phyloP scores from a whole-genome alignment of 2,888 invertebrate genomes.

The Eucriotettix oculatus region DNA sequence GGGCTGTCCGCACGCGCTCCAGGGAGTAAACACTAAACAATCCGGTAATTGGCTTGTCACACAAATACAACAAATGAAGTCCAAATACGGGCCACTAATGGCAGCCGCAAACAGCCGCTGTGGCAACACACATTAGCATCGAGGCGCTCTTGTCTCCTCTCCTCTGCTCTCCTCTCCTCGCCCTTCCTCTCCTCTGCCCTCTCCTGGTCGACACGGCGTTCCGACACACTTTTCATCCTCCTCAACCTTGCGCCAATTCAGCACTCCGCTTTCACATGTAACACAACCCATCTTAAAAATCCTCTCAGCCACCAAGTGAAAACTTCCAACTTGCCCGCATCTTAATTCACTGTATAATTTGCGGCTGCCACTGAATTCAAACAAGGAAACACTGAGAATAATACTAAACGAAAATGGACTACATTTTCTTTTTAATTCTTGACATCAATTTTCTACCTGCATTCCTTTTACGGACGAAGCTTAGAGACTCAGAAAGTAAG shows the following conservation, averaged over 20 bases:
- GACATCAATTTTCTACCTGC: too few species aligned
- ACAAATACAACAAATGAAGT: constrained; percentile 6
- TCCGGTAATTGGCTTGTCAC: constrained; percentile 2
- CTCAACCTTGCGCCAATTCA: background rate
- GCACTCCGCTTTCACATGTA: background rate
- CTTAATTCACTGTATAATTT: too few species aligned
- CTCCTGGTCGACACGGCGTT: background rate
- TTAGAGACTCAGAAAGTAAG: too few species aligned
- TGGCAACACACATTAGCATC: background rate
- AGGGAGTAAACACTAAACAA: constrained; percentile 5
- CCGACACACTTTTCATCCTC: background rate
- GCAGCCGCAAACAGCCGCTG: background rate
- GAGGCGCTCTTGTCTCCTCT: background rate
- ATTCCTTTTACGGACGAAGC: too few species aligned
- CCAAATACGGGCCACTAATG: constrained; percentile 6
- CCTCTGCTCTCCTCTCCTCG: too few species aligned
- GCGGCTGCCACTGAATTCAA: too few species aligned
- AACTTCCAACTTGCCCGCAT: too few species aligned
- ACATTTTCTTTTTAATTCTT: too few species aligned
- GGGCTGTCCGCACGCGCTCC: background rate
- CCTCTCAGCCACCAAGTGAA: too few species aligned
- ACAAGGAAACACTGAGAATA: too few species aligned
- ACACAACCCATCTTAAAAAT: too few species aligned
- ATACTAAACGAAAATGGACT: too few species aligned
- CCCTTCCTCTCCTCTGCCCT: background rate